These are phyloP conservation scores for Dysidea cf. avara DNA, from an alignment of 37 sponge, comb jelly and placozoan genomes.

Conservation along the genomic window DNA sequence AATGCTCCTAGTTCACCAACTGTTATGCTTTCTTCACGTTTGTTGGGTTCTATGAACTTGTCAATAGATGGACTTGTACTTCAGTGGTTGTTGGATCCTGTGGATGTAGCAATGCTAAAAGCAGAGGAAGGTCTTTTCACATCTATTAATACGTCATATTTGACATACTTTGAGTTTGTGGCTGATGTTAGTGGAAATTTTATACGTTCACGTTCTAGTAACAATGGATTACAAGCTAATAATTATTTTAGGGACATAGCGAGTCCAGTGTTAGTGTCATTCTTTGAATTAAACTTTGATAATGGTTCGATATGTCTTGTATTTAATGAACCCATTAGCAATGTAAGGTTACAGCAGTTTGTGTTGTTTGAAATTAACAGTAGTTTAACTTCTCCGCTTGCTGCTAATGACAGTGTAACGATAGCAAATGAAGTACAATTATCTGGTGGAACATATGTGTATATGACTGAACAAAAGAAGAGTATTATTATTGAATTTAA, in stretches of 20 bases:
- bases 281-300: slow-evolving; percentile 65
- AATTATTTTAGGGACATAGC: slow-evolving; percentile 56
- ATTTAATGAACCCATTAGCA: slow-evolving; percentile 84
- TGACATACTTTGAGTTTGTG: slow-evolving; percentile 47
- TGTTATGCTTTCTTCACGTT: slow-evolving; percentile 18
- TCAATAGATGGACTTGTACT: slow-evolving; percentile 53
- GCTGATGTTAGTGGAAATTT: slow-evolving; percentile 53
- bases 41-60: slow-evolving; percentile 24
- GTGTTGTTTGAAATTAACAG: slow-evolving; percentile 50
- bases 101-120: slow-evolving; percentile 71
- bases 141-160: slow-evolving; percentile 22
- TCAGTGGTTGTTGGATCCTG: slow-evolving; percentile 37
- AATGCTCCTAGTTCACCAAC: slow-evolving; percentile 17
- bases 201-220: slow-evolving; percentile 22
- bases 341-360: too few relatives aligned
- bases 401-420: slow-evolving; percentile 13
- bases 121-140: slow-evolving; percentile 44
- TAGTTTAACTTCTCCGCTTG: slow-evolving; percentile 38
- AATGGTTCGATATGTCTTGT: slow-evolving; percentile 58
- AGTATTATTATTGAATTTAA: too few relatives aligned
- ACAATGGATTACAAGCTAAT: slow-evolving; percentile 40
- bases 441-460: too few relatives aligned
- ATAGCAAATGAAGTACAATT: too few relatives aligned
- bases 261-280: slow-evolving; percentile 48
- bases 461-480: too few relatives aligned